phyloP scores from a whole-genome alignment of 2,797 vertebrate species.

The Rhodeus uyekii region DNA sequence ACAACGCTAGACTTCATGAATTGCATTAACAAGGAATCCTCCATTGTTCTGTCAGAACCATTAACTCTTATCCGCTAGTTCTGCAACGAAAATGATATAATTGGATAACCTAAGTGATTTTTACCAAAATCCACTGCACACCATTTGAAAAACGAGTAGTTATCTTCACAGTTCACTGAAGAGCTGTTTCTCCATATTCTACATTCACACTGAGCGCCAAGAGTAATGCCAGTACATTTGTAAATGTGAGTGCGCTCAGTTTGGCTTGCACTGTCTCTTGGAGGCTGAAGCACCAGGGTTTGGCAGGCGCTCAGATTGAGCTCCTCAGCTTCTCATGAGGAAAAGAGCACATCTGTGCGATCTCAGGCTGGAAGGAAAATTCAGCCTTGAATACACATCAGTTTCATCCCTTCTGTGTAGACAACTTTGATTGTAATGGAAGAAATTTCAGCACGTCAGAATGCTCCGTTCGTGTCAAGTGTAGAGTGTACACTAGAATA shows the following conservation, averaged over 20 bases:
- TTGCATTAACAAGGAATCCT: not conserved
- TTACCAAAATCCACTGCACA: not conserved
- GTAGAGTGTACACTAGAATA: not conserved
- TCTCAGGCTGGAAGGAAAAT: conserved; percentile 23
- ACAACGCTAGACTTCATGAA: not conserved
- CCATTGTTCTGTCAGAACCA: not conserved
- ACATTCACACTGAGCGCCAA: not conserved
- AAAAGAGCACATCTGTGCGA: conserved; percentile 44
- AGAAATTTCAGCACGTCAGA: not conserved
- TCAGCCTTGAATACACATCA: conserved; percentile 3
- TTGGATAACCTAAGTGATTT: not conserved
- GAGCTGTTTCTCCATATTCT: conserved; percentile 13
- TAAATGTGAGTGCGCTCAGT: conserved; percentile 13
- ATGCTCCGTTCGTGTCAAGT: not conserved
- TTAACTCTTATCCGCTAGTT: not conserved
- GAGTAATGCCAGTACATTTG: conserved; percentile 8
- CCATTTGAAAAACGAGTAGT: not conserved
- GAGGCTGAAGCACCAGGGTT: conserved; percentile 5
- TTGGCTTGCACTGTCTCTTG: conserved; percentile 18
- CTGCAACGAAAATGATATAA: not conserved
- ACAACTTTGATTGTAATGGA: not conserved
- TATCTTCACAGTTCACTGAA: conserved; percentile 2
- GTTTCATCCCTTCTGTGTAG: not conserved
- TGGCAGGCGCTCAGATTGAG: conserved; percentile 13
- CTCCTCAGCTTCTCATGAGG: conserved; percentile 28